Conservation (phyloP, 2,888 invertebrate genomes). For the Drosophila pullipes region DNA sequence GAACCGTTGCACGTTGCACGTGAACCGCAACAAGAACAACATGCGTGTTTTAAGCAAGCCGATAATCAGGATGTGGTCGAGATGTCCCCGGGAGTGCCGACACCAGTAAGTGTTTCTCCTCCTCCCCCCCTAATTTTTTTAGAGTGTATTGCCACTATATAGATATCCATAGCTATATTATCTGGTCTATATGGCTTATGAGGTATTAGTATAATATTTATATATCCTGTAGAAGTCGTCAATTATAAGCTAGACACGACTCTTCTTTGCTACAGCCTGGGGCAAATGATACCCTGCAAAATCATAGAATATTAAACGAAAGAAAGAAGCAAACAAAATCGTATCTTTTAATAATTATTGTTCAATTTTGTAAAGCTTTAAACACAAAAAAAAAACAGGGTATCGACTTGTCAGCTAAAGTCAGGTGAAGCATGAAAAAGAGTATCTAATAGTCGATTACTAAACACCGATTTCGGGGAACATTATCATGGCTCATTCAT, state of each 20-base stretch:
- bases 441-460: background rate
- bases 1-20: background rate
- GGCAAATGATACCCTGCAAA: background rate
- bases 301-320: background rate
- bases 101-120: constrained; percentile 18
- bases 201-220: background rate
- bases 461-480: too few species aligned
- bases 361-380: background rate
- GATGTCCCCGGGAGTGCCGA: constrained; percentile 11
- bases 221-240: background rate
- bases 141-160: background rate
- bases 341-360: background rate
- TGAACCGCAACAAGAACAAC: background rate
- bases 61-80: constrained; percentile 18
- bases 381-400: too few species aligned
- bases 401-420: too few species aligned
- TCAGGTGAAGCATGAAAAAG: background rate
- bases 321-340: background rate
- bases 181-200: background rate
- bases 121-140: background rate
- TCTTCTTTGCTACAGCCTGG: background rate
- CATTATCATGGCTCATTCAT: constrained; percentile 2
- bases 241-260: background rate
- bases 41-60: background rate
- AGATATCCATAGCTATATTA: background rate